Evolutionary conservation across 2,797 vertebrate species (phyloP).

Genomic region (Tamandua tetradactyla): DNA sequence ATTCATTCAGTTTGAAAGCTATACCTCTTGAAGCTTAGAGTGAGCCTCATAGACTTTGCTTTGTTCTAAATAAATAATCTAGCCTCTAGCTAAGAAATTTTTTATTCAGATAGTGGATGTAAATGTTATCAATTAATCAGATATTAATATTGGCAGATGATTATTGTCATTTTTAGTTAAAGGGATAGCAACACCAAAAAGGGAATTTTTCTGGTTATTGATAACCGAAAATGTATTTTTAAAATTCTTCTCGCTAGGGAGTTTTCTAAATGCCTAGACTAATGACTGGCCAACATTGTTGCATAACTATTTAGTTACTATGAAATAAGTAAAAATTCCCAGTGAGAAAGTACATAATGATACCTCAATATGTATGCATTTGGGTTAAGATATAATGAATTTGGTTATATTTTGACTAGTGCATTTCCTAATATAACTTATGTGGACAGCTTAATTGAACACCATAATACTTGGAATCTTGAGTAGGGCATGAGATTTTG

Average conservation of each 20-base stretch:
- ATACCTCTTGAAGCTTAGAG: neutral
- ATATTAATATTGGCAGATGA: constrained; percentile 12
- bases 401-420: too few relatives aligned
- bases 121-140: neutral
- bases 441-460: too few relatives aligned
- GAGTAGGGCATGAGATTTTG: too few relatives aligned
- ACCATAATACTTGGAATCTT: too few relatives aligned
- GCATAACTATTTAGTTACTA: neutral
- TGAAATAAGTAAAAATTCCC: neutral
- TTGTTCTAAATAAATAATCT: neutral
- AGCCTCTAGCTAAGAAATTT: neutral
- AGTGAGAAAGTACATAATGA: neutral
- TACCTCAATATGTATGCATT: neutral
- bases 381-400: neutral
- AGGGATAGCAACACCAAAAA: neutral
- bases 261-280: neutral
- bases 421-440: too few relatives aligned
- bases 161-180: neutral
- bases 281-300: neutral
- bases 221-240: neutral
- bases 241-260: neutral
- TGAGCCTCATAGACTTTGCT: neutral
- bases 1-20: neutral
- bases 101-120: neutral
- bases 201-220: neutral